Percentiles rank a stretch among this genome's conserved stretches.
These are phyloP conservation scores for Ladona fulva DNA, from an alignment of 1,140 invertebrate species.

Conservation along the genomic window DNA sequence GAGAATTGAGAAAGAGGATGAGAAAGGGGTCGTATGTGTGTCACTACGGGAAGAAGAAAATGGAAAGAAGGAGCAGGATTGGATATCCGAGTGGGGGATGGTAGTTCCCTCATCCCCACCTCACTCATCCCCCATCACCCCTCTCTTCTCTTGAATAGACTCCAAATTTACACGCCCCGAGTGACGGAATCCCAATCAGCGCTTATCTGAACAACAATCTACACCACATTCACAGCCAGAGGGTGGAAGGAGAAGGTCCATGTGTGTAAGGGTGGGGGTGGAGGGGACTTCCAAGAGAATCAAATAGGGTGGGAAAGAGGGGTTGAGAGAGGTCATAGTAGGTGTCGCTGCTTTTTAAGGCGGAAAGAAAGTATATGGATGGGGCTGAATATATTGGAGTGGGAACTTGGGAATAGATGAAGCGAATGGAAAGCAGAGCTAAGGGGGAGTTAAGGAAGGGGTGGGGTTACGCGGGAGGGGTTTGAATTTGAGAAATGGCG, in stretches of 20 bases:
- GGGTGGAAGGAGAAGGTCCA: too few relatives aligned
- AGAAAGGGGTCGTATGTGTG: not conserved
- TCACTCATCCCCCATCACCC: not conserved
- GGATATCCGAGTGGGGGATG: too few relatives aligned
- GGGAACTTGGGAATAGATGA: too few relatives aligned
- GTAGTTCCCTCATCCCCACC: too few relatives aligned
- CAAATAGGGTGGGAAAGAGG: not conserved
- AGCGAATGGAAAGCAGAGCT: too few relatives aligned
- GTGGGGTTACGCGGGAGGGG: not conserved
- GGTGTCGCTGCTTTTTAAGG: not conserved
- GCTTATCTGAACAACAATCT: slow-evolving; percentile 6
- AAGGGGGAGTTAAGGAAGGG: not conserved
- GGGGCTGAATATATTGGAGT: too few relatives aligned
- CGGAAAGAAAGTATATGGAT: not conserved
- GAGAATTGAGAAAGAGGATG: not conserved
- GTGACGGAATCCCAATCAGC: slow-evolving; percentile 7
- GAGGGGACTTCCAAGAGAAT: not conserved
- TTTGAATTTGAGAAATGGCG: too few relatives aligned
- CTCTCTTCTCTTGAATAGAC: not conserved
- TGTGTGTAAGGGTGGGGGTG: too few relatives aligned
- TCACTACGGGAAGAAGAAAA: not conserved
- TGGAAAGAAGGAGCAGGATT: slow-evolving; percentile 4
- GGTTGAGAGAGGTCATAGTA: not conserved
- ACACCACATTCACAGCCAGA: not conserved
- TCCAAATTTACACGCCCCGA: not conserved